Evolutionary conservation across 2,797 vertebrate genomes (phyloP).

Genomic region (Chromis chromis): DNA sequence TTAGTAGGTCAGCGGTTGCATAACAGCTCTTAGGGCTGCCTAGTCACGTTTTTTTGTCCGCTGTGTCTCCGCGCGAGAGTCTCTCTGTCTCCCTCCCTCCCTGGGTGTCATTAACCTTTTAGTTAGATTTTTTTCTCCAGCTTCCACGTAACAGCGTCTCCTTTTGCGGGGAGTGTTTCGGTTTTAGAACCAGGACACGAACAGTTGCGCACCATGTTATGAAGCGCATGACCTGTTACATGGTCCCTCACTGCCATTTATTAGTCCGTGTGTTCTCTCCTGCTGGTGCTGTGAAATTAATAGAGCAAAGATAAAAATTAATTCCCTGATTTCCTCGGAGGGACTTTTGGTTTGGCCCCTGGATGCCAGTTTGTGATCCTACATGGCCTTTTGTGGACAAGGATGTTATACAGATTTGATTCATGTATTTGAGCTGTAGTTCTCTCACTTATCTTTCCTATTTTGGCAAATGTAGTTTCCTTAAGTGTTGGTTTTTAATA

Average conservation of each 20-base stretch:
- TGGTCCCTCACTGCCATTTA: too few species aligned
- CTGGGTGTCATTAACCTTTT: not conserved
- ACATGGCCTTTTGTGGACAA: not conserved
- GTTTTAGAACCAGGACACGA: slow-evolving; percentile 38
- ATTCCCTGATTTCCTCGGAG: too few species aligned
- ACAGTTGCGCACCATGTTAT: slow-evolving; percentile 13
- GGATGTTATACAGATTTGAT: too few species aligned
- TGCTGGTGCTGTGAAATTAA: not conserved
- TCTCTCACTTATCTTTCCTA: too few species aligned
- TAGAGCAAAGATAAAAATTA: not conserved
- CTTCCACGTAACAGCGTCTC: not conserved
- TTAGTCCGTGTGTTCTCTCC: not conserved
- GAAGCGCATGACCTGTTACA: slow-evolving; percentile 6
- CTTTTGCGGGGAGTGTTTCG: slow-evolving; percentile 28
- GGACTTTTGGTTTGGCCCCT: not conserved
- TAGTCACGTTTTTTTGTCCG: slow-evolving; percentile 83
- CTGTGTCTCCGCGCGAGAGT: slow-evolving; percentile 62
- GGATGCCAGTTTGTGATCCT: not conserved
- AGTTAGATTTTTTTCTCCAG: slow-evolving; percentile 51
- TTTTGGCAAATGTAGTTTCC: too few species aligned
- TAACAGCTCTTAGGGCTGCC: slow-evolving; percentile 85
- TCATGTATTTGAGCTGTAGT: too few species aligned
- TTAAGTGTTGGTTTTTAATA: too few species aligned
- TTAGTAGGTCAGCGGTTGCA: slow-evolving; percentile 89
- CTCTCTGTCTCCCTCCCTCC: slow-evolving; percentile 26